Evolutionary conservation across 2,888 invertebrate species (phyloP).

Genomic region (Tubulanus polymorphus): DNA sequence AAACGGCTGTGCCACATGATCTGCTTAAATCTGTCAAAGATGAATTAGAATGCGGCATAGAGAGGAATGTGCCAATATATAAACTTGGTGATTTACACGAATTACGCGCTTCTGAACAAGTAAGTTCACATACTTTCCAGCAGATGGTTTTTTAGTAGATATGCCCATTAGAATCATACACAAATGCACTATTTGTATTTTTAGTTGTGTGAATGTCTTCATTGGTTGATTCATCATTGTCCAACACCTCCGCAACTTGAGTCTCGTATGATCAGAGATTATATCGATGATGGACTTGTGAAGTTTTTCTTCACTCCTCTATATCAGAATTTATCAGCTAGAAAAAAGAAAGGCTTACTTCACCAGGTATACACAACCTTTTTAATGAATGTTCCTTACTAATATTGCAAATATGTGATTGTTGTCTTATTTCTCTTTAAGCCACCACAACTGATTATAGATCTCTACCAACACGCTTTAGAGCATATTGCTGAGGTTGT

Average conservation of each 20-base stretch:
- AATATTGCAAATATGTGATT: not conserved
- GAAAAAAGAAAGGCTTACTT: constrained; percentile 27
- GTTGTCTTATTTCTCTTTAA: constrained; percentile 11
- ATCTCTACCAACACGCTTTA: constrained; percentile 37
- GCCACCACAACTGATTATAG: constrained; percentile 31
- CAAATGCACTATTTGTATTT: constrained; percentile 8
- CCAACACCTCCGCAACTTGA: constrained; percentile 24
- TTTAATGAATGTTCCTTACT: not conserved
- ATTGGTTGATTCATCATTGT: constrained; percentile 30
- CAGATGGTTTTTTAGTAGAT: too few species aligned
- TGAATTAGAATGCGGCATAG: too few species aligned
- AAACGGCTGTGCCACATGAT: too few species aligned
- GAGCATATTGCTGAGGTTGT: constrained; percentile 26
- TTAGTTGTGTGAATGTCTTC: constrained; percentile 31
- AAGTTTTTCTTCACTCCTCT: constrained; percentile 33
- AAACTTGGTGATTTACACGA: too few species aligned
- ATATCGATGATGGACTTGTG: constrained; percentile 28
- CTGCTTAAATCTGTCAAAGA: too few species aligned
- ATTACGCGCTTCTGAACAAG: too few species aligned
- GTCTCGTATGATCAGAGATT: constrained; percentile 23
- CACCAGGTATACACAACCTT: constrained; percentile 31
- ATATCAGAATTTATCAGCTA: constrained; percentile 31
- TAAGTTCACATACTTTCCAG: too few species aligned
- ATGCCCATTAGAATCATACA: too few species aligned
- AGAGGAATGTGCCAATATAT: too few species aligned